phyloP scores from a whole-genome alignment of 92 coral and sea anemone species.

The Plumapathes pennacea region DNA sequence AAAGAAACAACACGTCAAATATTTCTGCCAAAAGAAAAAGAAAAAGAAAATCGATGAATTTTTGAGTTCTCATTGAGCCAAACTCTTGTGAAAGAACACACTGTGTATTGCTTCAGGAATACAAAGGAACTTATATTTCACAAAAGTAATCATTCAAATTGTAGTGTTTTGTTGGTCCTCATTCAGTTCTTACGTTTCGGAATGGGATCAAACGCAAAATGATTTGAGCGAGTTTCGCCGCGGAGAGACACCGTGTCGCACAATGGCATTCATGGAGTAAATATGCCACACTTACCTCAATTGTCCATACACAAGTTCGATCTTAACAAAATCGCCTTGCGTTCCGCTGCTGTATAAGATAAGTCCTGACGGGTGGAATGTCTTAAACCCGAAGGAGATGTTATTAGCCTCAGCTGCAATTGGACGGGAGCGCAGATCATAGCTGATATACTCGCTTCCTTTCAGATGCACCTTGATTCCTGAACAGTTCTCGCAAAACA shows the following conservation, averaged over 20 bases:
- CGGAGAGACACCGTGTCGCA: background rate
- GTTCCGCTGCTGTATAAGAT: slow-evolving; percentile 80
- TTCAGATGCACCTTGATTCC: slow-evolving; percentile 51
- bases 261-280: background rate
- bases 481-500: slow-evolving; percentile 6
- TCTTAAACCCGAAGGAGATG: slow-evolving; percentile 75
- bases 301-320: slow-evolving; percentile 84
- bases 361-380: slow-evolving; percentile 79
- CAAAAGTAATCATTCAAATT: too few relatives aligned
- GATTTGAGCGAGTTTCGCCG: too few relatives aligned
- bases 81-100: too few relatives aligned
- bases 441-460: slow-evolving; percentile 63
- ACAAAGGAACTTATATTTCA: too few relatives aligned
- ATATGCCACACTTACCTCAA: slow-evolving; percentile 58
- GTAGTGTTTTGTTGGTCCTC: too few relatives aligned
- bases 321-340: slow-evolving; percentile 74
- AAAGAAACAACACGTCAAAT: too few relatives aligned
- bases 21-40: too few relatives aligned
- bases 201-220: too few relatives aligned
- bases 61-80: too few relatives aligned
- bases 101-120: too few relatives aligned
- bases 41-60: too few relatives aligned
- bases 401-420: slow-evolving; percentile 43
- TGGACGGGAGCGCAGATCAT: slow-evolving; percentile 61
- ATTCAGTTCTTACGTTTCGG: too few relatives aligned